Base-by-base conservation (phyloP, 2,797 vertebrate species). In the Morelia viridis region DNA sequence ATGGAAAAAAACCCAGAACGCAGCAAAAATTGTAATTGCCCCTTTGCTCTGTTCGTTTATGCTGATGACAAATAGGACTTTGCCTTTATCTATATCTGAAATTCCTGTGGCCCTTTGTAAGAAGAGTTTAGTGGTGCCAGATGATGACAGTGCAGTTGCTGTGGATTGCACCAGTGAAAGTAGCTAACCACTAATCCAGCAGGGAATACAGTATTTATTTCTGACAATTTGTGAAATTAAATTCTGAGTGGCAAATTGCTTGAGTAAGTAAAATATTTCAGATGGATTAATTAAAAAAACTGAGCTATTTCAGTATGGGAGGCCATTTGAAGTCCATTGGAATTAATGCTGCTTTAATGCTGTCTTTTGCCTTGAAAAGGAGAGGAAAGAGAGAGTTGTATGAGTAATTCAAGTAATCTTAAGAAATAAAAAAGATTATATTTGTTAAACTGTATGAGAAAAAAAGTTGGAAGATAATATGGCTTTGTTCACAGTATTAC, bases 341-440 rank as follows among this genome's bases (percentile, higher is more conserved):
- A 95, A 92, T 92, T 41, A 12, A 88, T 95, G 46, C 89, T 95
- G 94, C 85, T 95, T 95, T 96, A 89, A 95, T 41, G 41, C 96
- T 96, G 92, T 95, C 93, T 93, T 95, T 60, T 88, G 93, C 46
- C 58, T 11, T 3, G 12, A 89, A 53, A 91, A 90, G 3, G 31
- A 90, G 90, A 90, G 2, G 0, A 0, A 5, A 93, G 58, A 85
- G 50, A 87, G 89, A 96, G 94, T 96, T 96, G 97, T 96, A 97
- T 96, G 96, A 97, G 96, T 97, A 97, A 97, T 97, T 98, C 93
- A 97, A 97, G 88, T 97, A 96, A 97, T 97, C 95, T 94, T 93
- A 89, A 87, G 94, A 91, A 96, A 95, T 94, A 96, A 92, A 96
- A 96, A 96, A 95, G 50, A 97, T 97, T 95, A 94, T 97, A 96